Conservation (phyloP, 2,888 invertebrate species). For the Conistra vaccinii region DNA sequence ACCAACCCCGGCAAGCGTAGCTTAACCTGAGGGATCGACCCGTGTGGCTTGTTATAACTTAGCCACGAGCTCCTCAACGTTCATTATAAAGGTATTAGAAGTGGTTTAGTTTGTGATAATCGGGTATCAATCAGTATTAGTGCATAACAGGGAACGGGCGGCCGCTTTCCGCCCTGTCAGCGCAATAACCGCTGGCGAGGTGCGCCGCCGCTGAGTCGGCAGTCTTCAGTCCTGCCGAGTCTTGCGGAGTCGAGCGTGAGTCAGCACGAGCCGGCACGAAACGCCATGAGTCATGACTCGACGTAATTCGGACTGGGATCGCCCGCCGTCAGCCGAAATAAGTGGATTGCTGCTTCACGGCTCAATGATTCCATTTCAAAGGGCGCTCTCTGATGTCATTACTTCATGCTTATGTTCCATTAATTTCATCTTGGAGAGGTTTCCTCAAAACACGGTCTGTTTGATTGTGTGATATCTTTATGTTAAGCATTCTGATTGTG, state of each 20-base stretch:
- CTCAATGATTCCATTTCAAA: conserved; percentile 84
- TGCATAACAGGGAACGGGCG: conserved; percentile 77
- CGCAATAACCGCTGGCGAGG: conserved; percentile 80
- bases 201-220: conserved; percentile 78
- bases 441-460: conserved; percentile 43
- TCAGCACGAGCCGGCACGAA: conserved; percentile 79
- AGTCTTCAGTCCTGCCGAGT: conserved; percentile 66
- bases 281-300: conserved; percentile 82
- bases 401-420: conserved; percentile 72
- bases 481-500: conserved; percentile 48
- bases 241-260: conserved; percentile 80
- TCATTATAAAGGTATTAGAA: conserved; percentile 43
- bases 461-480: conserved; percentile 49
- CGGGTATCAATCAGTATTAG: conserved; percentile 84
- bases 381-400: conserved; percentile 79
- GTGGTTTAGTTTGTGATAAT: conserved; percentile 73
- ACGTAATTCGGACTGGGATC: conserved; percentile 79
- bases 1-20: no score
- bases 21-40: no score
- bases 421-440: conserved; percentile 50
- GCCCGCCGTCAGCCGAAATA: conserved; percentile 86
- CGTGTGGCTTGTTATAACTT: no score
- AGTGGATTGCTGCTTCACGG: conserved; percentile 87
- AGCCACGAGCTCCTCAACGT: no score
- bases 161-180: conserved; percentile 79